Conservation (phyloP, 2,888 invertebrate species). For the Parnassius orleans region DNA sequence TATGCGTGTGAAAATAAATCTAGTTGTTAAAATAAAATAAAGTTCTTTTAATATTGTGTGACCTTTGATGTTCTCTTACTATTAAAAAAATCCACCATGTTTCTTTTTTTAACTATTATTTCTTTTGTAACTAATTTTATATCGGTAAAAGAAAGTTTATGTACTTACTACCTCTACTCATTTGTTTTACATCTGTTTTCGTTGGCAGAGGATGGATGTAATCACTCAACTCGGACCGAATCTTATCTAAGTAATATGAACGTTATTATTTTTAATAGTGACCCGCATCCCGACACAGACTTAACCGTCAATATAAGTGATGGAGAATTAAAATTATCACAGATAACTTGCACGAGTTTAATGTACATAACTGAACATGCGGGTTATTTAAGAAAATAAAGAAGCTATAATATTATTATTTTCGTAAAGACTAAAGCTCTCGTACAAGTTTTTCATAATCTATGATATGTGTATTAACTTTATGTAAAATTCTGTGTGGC, state of each 20-base stretch:
- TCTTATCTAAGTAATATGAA: constrained; percentile 6
- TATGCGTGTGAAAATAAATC: too few relatives aligned
- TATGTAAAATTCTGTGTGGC: too few relatives aligned
- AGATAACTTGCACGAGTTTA: constrained; percentile 36
- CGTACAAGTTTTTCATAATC: too few relatives aligned
- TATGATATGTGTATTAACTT: too few relatives aligned
- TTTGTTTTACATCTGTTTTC: neutral
- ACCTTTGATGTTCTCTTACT: too few relatives aligned
- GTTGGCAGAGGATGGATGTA: neutral
- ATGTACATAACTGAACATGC: constrained; percentile 39
- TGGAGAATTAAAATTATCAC: constrained; percentile 45
- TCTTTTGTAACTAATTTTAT: neutral
- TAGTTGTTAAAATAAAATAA: too few relatives aligned
- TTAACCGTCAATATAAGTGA: constrained; percentile 46
- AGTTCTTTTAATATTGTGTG: too few relatives aligned
- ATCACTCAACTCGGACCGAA: neutral
- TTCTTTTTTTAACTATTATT: neutral
- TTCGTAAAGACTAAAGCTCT: too few relatives aligned
- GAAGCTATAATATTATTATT: neutral
- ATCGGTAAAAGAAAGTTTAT: neutral
- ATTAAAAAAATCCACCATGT: too few relatives aligned
- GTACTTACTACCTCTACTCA: neutral
- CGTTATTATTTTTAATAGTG: constrained; percentile 34
- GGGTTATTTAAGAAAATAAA: constrained; percentile 35
- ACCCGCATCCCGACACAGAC: constrained; percentile 43